These are phyloP conservation scores for Oenanthe melanoleuca DNA, from an alignment of 2,113 vertebrate genomes.

Conservation along the genomic window DNA sequence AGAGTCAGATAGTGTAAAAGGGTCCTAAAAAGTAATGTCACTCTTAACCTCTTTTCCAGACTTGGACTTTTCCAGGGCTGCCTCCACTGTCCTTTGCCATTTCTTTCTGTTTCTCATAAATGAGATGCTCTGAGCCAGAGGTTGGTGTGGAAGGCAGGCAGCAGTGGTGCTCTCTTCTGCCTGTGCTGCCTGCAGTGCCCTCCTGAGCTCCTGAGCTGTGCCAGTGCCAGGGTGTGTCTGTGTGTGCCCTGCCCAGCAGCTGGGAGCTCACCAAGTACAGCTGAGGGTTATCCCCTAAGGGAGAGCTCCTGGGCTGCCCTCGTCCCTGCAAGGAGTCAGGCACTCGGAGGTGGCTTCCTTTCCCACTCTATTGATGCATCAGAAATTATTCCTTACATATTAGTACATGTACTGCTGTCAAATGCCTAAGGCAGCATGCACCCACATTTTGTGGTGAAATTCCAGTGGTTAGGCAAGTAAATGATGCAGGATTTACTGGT, in stretches of 20 bases:
- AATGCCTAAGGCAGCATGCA: not conserved
- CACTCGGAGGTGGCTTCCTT: not conserved
- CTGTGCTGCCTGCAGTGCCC: not conserved
- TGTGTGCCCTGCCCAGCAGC: not conserved
- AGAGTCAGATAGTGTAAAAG: not conserved
- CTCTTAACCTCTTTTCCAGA: not conserved
- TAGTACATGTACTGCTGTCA: not conserved
- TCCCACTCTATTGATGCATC: not conserved
- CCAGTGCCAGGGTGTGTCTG: not conserved
- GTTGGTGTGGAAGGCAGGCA: not conserved
- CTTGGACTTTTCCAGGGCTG: not conserved
- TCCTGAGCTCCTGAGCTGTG: not conserved
- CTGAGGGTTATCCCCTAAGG: not conserved
- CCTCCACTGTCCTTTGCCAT: not conserved
- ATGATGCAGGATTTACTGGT: not conserved
- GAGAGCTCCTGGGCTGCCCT: not conserved
- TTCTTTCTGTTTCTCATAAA: not conserved
- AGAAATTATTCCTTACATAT: not conserved
- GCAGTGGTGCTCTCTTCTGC: not conserved
- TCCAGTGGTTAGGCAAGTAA: not conserved
- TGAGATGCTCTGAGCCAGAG: not conserved
- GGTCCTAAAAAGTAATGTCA: not conserved
- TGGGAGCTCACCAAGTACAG: not conserved
- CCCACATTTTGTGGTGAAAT: not conserved
- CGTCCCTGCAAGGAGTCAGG: not conserved